Conservation (phyloP, 2,113 vertebrate genomes). For the Rhynchopsitta pachyrhyncha region DNA sequence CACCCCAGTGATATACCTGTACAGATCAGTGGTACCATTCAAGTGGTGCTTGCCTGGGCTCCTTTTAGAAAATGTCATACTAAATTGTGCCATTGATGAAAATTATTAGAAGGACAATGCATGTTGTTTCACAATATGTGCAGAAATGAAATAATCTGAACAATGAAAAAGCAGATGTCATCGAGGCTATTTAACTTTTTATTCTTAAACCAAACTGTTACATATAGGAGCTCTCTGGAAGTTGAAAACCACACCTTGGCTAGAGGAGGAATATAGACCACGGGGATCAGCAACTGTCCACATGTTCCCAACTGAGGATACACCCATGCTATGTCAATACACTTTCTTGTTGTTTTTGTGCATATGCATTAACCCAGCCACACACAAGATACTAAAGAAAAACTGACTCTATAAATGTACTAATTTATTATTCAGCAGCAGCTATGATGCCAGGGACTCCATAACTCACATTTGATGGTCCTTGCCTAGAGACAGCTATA, state of each 20-base stretch:
- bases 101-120: neutral
- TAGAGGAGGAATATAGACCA: neutral
- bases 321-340: neutral
- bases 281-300: neutral
- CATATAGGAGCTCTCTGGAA: neutral
- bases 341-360: neutral
- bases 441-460: neutral
- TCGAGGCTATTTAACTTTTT: neutral
- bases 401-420: neutral
- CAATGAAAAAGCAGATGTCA: neutral
- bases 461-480: neutral
- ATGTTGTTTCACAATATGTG: neutral
- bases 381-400: neutral
- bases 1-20: neutral
- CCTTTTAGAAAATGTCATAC: neutral
- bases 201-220: neutral
- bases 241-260: neutral
- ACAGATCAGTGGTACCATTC: neutral
- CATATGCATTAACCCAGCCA: neutral
- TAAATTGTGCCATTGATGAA: neutral
- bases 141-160: neutral
- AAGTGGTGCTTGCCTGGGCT: neutral
- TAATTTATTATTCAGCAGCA: slow-evolving; percentile 30
- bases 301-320: neutral
- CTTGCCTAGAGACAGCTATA: neutral